Evolutionary conservation across 2,888 invertebrate genomes (phyloP).

Genomic region (Melinopterus prodromus): DNA sequence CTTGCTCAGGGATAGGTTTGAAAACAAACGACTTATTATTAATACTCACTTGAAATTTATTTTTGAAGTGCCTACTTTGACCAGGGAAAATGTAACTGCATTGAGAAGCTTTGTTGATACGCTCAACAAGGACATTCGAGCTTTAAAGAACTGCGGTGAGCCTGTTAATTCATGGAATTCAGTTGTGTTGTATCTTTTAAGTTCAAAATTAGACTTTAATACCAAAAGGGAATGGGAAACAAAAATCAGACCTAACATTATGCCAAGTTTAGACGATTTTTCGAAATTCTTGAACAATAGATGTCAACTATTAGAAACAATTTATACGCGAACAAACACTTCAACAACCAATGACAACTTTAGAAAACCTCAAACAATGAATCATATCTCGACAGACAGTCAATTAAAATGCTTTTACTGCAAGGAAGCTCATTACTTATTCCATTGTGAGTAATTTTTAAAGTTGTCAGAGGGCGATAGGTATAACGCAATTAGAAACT

Average conservation of each 20-base stretch:
- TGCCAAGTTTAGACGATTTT: conserved; percentile 11
- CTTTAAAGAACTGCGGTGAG: neutral
- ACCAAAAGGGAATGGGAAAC: neutral
- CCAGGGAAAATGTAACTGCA: neutral
- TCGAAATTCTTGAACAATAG: conserved; percentile 27
- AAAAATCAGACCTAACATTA: neutral
- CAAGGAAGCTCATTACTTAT: neutral
- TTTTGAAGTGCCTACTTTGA: neutral
- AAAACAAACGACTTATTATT: neutral
- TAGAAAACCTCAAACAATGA: neutral
- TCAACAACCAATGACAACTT: neutral
- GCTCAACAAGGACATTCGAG: neutral
- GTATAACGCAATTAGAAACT: neutral
- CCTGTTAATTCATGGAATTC: conserved; percentile 17
- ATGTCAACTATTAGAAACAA: conserved; percentile 27
- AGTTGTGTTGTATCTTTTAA: conserved; percentile 10
- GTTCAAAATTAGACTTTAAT: too few species aligned
- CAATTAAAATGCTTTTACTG: neutral
- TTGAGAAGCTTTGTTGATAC: conserved; percentile 9
- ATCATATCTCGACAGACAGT: neutral
- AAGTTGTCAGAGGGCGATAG: neutral
- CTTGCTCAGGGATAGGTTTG: neutral
- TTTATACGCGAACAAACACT: neutral
- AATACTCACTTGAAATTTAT: neutral
- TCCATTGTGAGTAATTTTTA: neutral